Percentiles rank a stretch among this genome's conserved stretches.
Conservation (phyloP, 2,113 vertebrate genomes). For the Ivindomyrus marchei region DNA sequence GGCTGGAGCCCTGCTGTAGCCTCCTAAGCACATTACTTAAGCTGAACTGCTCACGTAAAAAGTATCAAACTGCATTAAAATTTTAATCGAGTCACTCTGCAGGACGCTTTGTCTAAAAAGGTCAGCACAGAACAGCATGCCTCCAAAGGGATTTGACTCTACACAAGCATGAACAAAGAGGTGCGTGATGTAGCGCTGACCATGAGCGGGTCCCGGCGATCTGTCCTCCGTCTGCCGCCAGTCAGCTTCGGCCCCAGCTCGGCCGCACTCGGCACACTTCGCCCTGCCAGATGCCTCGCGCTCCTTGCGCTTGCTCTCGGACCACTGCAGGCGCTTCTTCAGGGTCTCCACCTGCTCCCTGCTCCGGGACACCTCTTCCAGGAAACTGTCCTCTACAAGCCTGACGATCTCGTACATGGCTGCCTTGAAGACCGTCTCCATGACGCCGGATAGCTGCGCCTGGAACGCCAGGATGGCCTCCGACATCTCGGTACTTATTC, state of each 20-base stretch:
- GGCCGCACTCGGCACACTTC: conserved; percentile 36
- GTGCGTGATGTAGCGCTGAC: conserved; percentile 29
- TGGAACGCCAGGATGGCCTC: conserved; percentile 58
- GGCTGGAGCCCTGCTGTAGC: background rate
- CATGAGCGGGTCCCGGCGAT: conserved; percentile 9
- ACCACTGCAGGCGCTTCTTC: conserved; percentile 45
- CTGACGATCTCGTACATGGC: conserved; percentile 59
- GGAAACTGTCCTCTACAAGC: conserved; percentile 58
- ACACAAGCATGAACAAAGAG: background rate
- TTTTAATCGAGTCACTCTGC: background rate
- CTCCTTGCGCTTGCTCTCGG: conserved; percentile 42
- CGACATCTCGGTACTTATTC: conserved; percentile 41
- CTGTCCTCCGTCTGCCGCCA: conserved; percentile 17
- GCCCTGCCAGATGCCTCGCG: conserved; percentile 23
- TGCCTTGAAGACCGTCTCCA: conserved; percentile 61
- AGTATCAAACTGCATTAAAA: background rate
- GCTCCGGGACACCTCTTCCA: conserved; percentile 56
- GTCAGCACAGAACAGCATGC: background rate
- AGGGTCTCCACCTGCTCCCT: conserved; percentile 53
- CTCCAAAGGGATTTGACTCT: background rate
- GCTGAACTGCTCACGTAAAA: background rate
- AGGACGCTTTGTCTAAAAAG: background rate
- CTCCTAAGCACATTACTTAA: background rate
- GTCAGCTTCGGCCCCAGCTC: conserved; percentile 25
- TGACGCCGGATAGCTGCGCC: conserved; percentile 60